Evolutionary conservation across 2,113 vertebrate species (phyloP).

Genomic region (Apaloderma vittatum): DNA sequence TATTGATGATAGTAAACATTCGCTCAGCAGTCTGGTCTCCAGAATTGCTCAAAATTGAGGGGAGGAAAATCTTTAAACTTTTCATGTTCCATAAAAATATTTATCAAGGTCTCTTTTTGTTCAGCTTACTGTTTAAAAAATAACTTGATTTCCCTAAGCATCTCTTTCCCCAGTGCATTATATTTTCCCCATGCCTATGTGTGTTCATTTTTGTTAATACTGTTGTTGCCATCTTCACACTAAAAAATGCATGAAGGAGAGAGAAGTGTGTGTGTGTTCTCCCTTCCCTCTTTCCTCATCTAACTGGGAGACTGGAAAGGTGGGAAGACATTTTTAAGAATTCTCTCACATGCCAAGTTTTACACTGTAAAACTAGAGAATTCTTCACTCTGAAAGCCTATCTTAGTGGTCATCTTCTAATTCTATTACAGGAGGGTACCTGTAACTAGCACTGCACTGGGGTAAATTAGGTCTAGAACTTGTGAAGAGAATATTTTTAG

Average conservation of each 20-base stretch:
- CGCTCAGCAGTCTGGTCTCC: conserved; percentile 31
- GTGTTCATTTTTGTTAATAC: conserved; percentile 11
- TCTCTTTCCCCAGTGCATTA: neutral
- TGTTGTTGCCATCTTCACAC: conserved; percentile 1
- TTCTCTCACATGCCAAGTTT: neutral
- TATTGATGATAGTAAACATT: conserved; percentile 26
- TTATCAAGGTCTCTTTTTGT: conserved; percentile 24
- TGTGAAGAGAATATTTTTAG: neutral
- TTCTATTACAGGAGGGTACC: neutral
- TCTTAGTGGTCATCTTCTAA: neutral
- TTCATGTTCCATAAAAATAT: neutral
- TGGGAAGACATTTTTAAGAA: neutral
- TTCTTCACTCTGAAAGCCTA: neutral
- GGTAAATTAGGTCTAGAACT: neutral
- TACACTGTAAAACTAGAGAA: neutral
- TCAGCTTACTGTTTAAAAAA: neutral
- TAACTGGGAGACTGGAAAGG: neutral
- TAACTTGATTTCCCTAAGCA: neutral
- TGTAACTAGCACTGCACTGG: neutral
- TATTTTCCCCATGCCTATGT: neutral
- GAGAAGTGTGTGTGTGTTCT: neutral
- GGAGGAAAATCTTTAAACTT: neutral
- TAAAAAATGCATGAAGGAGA: conserved; percentile 36
- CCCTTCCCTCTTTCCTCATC: neutral
- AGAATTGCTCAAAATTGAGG: neutral